A percentile compares a stretch with the other conserved stretches of the same genome.
Evolutionary conservation across 2,113 vertebrate species (phyloP).

Genomic region (Odocoileus hemionus): DNA sequence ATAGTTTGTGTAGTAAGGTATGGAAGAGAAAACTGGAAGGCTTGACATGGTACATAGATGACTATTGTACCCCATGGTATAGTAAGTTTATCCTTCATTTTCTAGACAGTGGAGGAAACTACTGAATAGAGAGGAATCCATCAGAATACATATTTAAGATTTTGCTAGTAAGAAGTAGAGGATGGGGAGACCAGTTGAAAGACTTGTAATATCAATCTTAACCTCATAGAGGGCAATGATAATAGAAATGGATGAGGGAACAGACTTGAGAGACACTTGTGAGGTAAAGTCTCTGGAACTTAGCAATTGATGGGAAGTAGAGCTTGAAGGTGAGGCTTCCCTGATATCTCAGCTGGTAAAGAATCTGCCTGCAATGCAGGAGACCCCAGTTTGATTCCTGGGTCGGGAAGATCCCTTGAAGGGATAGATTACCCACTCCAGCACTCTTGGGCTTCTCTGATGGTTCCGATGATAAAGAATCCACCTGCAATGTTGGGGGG

Average conservation of each 20-base stretch:
- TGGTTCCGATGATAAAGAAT: not conserved
- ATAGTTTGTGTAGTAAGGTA: not conserved
- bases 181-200: not conserved
- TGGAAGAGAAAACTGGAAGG: not conserved
- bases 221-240: not conserved
- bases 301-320: not conserved
- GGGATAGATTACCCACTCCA: not conserved
- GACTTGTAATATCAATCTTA: not conserved
- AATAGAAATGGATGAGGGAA: not conserved
- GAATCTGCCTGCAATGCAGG: not conserved
- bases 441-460: not conserved
- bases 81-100: conserved; percentile 8
- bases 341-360: not conserved
- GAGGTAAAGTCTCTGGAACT: not conserved
- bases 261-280: not conserved
- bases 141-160: not conserved
- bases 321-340: not conserved
- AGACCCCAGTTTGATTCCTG: not conserved
- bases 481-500: not conserved
- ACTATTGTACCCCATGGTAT: not conserved
- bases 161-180: not conserved
- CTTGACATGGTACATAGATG: not conserved
- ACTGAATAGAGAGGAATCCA: not conserved
- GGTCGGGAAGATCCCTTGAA: not conserved
- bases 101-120: not conserved